Base-by-base conservation (phyloP, 2,797 vertebrate species). In the Sebastolobus altivelis region DNA sequence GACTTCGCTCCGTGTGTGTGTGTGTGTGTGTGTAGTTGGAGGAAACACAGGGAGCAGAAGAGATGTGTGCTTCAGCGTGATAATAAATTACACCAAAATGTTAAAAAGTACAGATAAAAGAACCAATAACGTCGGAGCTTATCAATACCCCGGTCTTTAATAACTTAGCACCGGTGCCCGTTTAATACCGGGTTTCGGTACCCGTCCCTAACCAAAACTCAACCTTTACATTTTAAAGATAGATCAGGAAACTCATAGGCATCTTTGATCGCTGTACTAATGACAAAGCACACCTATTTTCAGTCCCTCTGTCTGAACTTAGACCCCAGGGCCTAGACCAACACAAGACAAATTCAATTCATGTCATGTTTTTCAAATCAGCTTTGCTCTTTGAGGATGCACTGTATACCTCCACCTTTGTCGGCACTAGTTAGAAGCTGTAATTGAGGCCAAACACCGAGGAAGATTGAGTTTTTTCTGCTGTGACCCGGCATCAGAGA, bases 381-480 rank as follows among this genome's bases (percentile, higher is more conserved):
- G 12, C 14, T 65, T 59, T 63, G 22, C 56, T 83, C 65, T 77
- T 27, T 31, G 46, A 82, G 46, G 56, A 69, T 67, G n/a, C 76
- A 25, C 55, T 65, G 14, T 56, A 25, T 25, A 66, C 29, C 38
- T 14, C 55, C n/a, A 62, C 55, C 62, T 80, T 63, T 70, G 40
- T 52, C 7, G 13, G 33, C 16, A 11, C 55, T 7, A 35, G 43
- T 74, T 77, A 68, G 63, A 70, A 76, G 59, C 38, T 66, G 46
- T 43, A 86, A 84, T 82, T 60, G 79, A 82, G 81, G 65, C 73
- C 69, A 85, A 60, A 82, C 75, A 59, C 49, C 14, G 27, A 38
- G 14, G 58, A 76, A 80, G 77, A 88, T 87, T 79, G 79, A 88
- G 72, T 66, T 80, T 74, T 88, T 86, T 80, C 66, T 79, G 58